Percentiles rank a stretch among this genome's conserved stretches.
Conservation (phyloP, 2,888 invertebrate genomes). For the Perizoma affinitatum region DNA sequence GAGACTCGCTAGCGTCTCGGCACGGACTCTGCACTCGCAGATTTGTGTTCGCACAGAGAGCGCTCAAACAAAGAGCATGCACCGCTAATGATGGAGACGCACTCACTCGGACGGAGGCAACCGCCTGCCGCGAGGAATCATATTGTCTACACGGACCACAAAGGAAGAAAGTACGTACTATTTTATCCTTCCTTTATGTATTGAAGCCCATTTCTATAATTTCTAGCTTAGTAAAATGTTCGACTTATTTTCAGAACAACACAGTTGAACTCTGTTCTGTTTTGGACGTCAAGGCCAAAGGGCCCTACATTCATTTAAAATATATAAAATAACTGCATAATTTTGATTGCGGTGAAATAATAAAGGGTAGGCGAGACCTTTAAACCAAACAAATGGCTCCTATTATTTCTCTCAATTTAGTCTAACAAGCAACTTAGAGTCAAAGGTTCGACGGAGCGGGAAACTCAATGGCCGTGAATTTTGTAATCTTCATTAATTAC, state of each 20-base stretch:
- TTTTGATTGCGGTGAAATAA: constrained; percentile 63
- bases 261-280: background rate
- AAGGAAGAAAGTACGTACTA: constrained; percentile 79
- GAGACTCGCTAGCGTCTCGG: constrained; percentile 30
- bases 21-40: constrained; percentile 23
- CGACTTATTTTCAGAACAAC: background rate
- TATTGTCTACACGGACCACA: constrained; percentile 81
- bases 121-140: constrained; percentile 76
- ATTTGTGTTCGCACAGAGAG: constrained; percentile 31
- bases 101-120: constrained; percentile 66
- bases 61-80: constrained; percentile 41
- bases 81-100: constrained; percentile 65
- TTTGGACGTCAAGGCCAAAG: background rate
- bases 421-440: constrained; percentile 80
- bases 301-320: background rate
- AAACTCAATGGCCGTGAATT: constrained; percentile 82
- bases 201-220: too few relatives aligned
- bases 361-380: constrained; percentile 65
- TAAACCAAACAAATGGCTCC: constrained; percentile 81
- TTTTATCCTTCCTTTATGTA: constrained; percentile 2
- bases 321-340: constrained; percentile 26
- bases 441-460: constrained; percentile 79
- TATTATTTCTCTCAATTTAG: constrained; percentile 84
- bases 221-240: too few relatives aligned
- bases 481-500: constrained; percentile 83